Conservation (phyloP, 2,797 vertebrate species). For the Antennarius maculatus region DNA sequence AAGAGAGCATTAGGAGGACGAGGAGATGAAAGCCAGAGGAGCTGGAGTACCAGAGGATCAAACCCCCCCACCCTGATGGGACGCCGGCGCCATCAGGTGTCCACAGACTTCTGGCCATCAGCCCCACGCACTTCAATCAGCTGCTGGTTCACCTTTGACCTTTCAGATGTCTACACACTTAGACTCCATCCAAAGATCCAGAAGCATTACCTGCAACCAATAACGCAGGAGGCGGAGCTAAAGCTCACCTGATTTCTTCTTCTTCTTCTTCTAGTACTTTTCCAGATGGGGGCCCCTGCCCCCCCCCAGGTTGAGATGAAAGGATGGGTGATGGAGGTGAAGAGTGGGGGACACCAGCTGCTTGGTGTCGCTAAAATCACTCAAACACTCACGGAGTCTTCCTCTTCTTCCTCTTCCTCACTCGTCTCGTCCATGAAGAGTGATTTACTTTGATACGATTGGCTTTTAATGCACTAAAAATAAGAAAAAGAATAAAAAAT, state of each 20-base stretch:
- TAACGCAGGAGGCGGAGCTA: no score
- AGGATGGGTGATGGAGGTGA: slow-evolving; percentile 47
- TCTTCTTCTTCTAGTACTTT: neutral
- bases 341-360: slow-evolving; percentile 49
- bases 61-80: neutral
- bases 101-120: neutral
- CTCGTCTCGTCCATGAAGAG: neutral
- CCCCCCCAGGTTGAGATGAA: slow-evolving; percentile 26
- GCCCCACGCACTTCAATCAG: neutral
- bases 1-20: slow-evolving; percentile 40
- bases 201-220: no score
- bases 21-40: slow-evolving; percentile 44
- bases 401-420: neutral
- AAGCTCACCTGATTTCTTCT: neutral
- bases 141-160: neutral
- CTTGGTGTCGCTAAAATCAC: slow-evolving; percentile 16
- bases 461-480: no score
- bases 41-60: neutral
- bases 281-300: neutral
- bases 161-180: neutral
- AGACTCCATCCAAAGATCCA: neutral
- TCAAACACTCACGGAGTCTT: slow-evolving; percentile 4
- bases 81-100: neutral
- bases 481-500: no score
- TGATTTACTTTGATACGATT: neutral